A percentile compares a stretch with the other conserved stretches of the same genome.
These are phyloP conservation scores for Ophion slaviceki DNA, from an alignment of 2,888 invertebrate genomes.

Conservation along the genomic window DNA sequence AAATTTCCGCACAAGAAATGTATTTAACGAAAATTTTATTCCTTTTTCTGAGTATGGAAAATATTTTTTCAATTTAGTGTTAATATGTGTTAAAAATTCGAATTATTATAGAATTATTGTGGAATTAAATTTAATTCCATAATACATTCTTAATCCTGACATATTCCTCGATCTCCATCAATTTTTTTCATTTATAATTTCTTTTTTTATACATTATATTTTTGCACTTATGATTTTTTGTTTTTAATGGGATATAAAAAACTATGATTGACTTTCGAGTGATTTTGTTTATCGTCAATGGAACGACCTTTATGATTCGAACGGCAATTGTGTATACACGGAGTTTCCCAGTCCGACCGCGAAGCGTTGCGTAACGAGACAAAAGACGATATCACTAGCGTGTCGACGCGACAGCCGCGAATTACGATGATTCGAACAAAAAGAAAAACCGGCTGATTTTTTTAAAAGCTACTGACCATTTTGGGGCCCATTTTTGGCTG, in stretches of 20 bases:
- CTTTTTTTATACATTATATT: not conserved
- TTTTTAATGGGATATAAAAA: not conserved
- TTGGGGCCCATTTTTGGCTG: conserved; percentile 69
- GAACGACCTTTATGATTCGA: conserved; percentile 37
- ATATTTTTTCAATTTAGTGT: too few species aligned
- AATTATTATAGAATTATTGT: too few species aligned
- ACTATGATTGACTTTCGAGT: not conserved
- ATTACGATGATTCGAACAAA: conserved; percentile 72
- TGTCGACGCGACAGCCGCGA: conserved; percentile 15
- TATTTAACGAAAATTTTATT: too few species aligned
- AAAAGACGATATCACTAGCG: not conserved
- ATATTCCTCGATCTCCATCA: not conserved
- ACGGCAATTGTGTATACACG: conserved; percentile 23
- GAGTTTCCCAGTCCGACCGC: conserved; percentile 4
- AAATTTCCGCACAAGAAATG: too few species aligned
- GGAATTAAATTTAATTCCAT: not conserved
- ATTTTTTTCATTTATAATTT: not conserved
- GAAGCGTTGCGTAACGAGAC: conserved; percentile 63
- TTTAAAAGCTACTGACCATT: conserved; percentile 79
- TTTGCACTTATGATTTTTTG: not conserved
- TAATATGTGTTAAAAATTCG: too few species aligned
- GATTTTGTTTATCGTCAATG: conserved; percentile 32
- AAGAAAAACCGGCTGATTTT: conserved; percentile 64
- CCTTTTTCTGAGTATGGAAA: too few species aligned
- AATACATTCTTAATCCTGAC: not conserved